A percentile compares a stretch with the other conserved stretches of the same genome.
Evolutionary conservation across 2,888 invertebrate species (phyloP).

Genomic region (Tupiocoris notatus): DNA sequence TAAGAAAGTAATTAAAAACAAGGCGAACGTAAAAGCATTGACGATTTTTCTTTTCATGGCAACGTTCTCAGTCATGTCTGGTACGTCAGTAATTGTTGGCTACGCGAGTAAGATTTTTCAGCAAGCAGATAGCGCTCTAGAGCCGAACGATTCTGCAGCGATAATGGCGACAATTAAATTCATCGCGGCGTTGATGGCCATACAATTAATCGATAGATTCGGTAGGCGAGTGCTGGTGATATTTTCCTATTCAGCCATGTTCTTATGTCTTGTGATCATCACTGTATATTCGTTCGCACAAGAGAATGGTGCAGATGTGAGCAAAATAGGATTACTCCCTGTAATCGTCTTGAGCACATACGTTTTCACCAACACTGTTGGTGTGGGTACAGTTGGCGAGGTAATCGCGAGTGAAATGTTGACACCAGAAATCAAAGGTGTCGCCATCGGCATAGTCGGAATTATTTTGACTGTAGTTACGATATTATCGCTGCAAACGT

Average conservation of each 20-base stretch:
- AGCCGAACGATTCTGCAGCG: constrained; percentile 14
- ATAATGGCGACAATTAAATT: constrained; percentile 17
- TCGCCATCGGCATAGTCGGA: constrained; percentile 19
- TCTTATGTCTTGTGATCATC: background rate
- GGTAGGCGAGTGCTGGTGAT: background rate
- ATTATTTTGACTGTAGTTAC: background rate
- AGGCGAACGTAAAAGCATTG: constrained; percentile 3
- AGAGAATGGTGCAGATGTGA: constrained; percentile 1
- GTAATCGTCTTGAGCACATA: constrained; percentile 13
- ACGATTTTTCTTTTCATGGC: constrained; percentile 19
- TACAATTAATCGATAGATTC: constrained; percentile 21
- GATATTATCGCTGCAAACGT: background rate
- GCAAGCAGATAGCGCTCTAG: constrained; percentile 17
- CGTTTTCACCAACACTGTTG: constrained; percentile 3
- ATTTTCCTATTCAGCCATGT: constrained; percentile 13
- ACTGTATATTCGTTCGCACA: constrained; percentile 14
- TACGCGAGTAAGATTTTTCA: constrained; percentile 34
- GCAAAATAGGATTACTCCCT: constrained; percentile 1
- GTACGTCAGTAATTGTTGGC: constrained; percentile 19
- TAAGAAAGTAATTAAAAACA: background rate
- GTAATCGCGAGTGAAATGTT: constrained; percentile 29
- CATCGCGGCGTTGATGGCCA: constrained; percentile 13
- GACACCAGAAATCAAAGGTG: constrained; percentile 34
- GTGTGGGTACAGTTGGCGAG: constrained; percentile 23
- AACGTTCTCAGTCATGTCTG: constrained; percentile 7